Base-by-base conservation (phyloP, 2,888 invertebrate species). In the Eumerus sabulonum region DNA sequence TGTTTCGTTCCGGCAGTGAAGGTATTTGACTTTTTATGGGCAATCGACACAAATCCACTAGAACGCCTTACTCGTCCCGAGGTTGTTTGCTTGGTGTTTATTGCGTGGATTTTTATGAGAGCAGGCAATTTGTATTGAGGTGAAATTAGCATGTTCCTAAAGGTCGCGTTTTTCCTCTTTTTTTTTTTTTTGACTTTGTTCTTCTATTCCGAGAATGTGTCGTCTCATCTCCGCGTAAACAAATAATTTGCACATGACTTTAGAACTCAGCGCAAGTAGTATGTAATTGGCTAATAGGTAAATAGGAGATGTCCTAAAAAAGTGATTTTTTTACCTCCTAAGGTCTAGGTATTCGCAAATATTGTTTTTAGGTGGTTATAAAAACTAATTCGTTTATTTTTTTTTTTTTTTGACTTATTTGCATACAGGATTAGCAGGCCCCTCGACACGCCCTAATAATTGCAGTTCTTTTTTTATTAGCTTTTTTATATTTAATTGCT, bases 1-100 rank as follows among this genome's bases (percentile, higher is more conserved):
- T 62, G 67, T 67, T 63, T 16, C 38, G 59, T 50, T 27, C 44
- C 48, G 9, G 11, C 40, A 57, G 14, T 44, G 19, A 42, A 53
- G 14, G 40, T 5, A n/a, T 48, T n/a, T 9, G 27, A 27, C 66
- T 77, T 77, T 76, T 77, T 77, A 73, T 67, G 67, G 42, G 45
- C 68, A 76, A 47, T 59, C 42, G 16, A 67, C 27, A 66, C 48
- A 66, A 56, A 44, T 47, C 57, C 53, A 66, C 40, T 74, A 50
- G 48, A 67, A 40, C 27, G 35, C 63, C 45, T 53, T 51, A 9
- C 36, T 38, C 36, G 44, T 62, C 47, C 53, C 16, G 38, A 42
- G 12, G 50, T 67, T 77, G 66, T 72, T 77, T 77, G 51, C 53
- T 48, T 14, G 67, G 53, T 73, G 67, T 77, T 77, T 77, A 77